Percentiles rank a stretch among this genome's conserved stretches.
phyloP scores from a whole-genome alignment of 2,797 vertebrate species.

The Cheirogaleus major region DNA sequence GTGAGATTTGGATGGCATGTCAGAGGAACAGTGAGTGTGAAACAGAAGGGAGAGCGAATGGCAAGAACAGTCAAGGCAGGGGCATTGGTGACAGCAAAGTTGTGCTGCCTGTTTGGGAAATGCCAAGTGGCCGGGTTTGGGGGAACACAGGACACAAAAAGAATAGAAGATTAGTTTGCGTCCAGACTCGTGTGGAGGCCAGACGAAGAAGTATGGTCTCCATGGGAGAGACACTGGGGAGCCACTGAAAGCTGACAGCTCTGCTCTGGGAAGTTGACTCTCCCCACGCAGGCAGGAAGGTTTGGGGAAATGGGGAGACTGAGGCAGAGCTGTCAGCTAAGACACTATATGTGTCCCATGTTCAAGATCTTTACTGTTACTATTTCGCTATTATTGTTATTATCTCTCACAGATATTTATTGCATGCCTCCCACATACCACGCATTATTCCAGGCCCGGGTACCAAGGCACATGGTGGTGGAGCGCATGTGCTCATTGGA shows the following conservation, averaged over 20 bases:
- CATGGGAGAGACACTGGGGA: neutral
- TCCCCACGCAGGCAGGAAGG: neutral
- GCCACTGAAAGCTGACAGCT: neutral
- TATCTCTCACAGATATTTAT: neutral
- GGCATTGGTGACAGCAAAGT: neutral
- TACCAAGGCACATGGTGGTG: neutral
- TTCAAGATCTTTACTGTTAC: neutral
- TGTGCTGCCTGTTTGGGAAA: neutral
- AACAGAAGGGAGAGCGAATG: neutral
- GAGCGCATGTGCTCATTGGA: neutral
- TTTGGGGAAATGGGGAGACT: neutral
- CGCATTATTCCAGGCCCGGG: neutral
- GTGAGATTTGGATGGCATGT: neutral
- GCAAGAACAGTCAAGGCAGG: neutral
- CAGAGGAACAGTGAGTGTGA: neutral
- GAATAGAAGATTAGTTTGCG: neutral
- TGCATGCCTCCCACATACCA: neutral
- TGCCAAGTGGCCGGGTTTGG: neutral
- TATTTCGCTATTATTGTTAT: neutral
- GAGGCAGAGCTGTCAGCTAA: neutral
- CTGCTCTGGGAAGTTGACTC: neutral
- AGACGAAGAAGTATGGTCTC: neutral
- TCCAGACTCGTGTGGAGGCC: neutral
- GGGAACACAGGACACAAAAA: neutral
- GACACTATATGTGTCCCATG: neutral